A percentile compares a stretch with the other conserved stretches of the same genome.
phyloP scores from a whole-genome alignment of 2,113 vertebrate species.

The Motacilla alba region DNA sequence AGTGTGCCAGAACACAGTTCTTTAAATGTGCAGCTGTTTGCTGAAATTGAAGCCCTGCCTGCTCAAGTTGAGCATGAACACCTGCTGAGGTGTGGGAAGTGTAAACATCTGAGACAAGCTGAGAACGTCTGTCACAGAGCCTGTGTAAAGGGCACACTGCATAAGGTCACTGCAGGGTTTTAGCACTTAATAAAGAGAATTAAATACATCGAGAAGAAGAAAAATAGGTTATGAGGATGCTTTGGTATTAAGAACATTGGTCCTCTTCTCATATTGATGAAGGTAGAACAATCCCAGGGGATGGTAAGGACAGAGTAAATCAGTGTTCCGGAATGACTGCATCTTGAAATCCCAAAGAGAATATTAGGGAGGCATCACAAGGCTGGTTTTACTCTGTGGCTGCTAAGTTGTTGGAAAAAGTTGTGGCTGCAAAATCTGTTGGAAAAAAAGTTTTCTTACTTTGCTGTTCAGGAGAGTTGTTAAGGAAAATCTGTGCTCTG shows the following conservation, averaged over 20 bases:
- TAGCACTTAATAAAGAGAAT: not conserved
- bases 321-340: not conserved
- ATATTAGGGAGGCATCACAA: not conserved
- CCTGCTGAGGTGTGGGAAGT: not conserved
- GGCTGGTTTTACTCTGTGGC: not conserved
- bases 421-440: not conserved
- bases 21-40: not conserved
- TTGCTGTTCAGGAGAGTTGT: not conserved
- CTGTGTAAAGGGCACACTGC: too few species aligned
- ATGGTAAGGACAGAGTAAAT: not conserved
- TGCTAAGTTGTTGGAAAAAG: not conserved
- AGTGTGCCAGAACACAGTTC: slow-evolving; percentile 16
- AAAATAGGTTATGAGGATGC: not conserved
- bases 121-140: not conserved
- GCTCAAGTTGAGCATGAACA: not conserved
- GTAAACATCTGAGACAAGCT: not conserved
- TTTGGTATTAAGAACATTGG: not conserved
- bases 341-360: not conserved
- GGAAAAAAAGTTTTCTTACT: not conserved
- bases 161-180: not conserved
- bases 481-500: not conserved
- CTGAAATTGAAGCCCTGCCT: not conserved
- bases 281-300: not conserved
- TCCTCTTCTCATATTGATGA: not conserved
- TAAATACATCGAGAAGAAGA: not conserved